These are phyloP conservation scores for Acanthosepion pharaonis DNA, from an alignment of 2,888 invertebrate species.

Conservation along the genomic window DNA sequence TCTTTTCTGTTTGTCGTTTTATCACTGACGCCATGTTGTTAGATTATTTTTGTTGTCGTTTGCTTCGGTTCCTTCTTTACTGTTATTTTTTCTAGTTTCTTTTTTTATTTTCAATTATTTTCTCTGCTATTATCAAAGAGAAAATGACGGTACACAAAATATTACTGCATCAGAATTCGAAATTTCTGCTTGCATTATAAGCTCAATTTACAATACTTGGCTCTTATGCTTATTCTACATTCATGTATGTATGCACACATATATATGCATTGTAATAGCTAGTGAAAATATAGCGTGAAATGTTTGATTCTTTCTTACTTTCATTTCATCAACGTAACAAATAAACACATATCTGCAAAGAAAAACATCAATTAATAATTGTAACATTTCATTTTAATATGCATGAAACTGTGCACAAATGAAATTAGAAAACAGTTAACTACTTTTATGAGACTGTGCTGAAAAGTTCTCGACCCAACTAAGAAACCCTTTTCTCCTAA, in stretches of 20 bases:
- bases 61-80: background rate
- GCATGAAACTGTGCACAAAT: too few relatives aligned
- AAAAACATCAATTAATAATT: too few relatives aligned
- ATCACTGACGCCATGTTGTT: slow-evolving; percentile 12
- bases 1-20: background rate
- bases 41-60: background rate
- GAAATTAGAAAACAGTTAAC: background rate
- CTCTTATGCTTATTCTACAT: background rate
- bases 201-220: background rate
- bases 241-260: background rate
- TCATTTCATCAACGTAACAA: too few relatives aligned
- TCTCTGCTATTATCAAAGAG: background rate
- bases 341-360: too few relatives aligned
- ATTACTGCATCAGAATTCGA: background rate
- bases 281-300: too few relatives aligned
- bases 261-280: background rate
- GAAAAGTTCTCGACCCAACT: too few relatives aligned
- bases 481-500: too few relatives aligned
- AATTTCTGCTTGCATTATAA: background rate
- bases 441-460: too few relatives aligned
- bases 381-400: too few relatives aligned
- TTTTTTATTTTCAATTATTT: background rate
- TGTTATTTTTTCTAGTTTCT: background rate
- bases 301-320: too few relatives aligned
- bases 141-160: background rate